Percentiles rank a stretch among this genome's conserved stretches.
These are phyloP conservation scores for Morone saxatilis DNA, from an alignment of 2,113 vertebrate species.

Conservation along the genomic window DNA sequence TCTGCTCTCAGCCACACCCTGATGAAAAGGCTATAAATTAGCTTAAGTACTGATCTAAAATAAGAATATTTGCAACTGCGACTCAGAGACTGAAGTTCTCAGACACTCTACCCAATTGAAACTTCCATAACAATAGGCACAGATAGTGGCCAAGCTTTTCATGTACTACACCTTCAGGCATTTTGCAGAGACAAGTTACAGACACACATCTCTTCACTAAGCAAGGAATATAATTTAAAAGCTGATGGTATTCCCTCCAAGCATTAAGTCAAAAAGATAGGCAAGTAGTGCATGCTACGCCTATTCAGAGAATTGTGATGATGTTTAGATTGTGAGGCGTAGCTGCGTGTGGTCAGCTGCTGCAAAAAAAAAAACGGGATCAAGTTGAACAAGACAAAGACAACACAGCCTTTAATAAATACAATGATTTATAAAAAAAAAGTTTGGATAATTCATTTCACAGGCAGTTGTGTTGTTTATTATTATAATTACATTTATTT, in stretches of 20 bases:
- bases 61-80: not conserved
- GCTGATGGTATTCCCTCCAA: conserved; percentile 27
- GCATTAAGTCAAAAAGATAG: conserved; percentile 13
- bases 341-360: conserved; percentile 9
- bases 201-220: not conserved
- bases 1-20: conserved; percentile 1
- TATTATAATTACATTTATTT: not conserved
- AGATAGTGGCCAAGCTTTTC: conserved; percentile 10
- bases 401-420: not conserved
- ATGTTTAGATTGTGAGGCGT: not conserved
- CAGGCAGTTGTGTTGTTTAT: not conserved
- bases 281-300: not conserved
- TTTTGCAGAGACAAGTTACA: not conserved
- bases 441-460: not conserved
- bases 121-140: conserved; percentile 39
- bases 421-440: not conserved
- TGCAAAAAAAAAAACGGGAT: conserved; percentile 5
- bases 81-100: not conserved
- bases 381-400: not conserved
- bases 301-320: conserved; percentile 15
- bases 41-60: not conserved
- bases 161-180: conserved; percentile 6
- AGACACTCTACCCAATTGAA: conserved; percentile 3
- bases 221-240: conserved; percentile 14
- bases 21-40: not conserved